phyloP scores from a whole-genome alignment of 2,888 invertebrate genomes.

The Invenusta paracnida region DNA sequence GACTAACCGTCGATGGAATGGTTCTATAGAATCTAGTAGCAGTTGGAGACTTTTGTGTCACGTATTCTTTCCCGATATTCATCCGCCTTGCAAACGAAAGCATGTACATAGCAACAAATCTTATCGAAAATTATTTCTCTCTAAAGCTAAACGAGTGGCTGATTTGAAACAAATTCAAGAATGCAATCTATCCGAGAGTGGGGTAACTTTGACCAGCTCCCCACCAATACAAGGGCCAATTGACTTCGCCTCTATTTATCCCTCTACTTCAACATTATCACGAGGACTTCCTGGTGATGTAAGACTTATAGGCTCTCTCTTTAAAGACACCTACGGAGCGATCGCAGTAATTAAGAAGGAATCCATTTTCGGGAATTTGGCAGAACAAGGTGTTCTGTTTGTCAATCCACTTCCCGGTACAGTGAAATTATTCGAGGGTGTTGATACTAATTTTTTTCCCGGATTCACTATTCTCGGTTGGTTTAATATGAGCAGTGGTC shows the following conservation, averaged over 20 bases:
- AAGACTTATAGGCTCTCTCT: not conserved
- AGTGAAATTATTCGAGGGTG: not conserved
- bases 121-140: not conserved
- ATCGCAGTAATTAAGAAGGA: not conserved
- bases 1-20: not conserved
- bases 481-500: constrained; percentile 10
- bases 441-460: not conserved
- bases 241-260: not conserved
- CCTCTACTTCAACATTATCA: no score
- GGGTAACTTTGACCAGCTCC: not conserved
- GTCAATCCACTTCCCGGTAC: not conserved
- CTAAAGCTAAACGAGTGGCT: not conserved
- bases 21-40: not conserved
- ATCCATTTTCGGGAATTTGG: not conserved
- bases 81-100: not conserved
- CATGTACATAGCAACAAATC: not conserved
- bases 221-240: no score
- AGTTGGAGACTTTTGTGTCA: not conserved
- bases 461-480: not conserved
- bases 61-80: not conserved
- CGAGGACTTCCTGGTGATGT: not conserved
- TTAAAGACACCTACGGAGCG: not conserved
- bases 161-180: not conserved
- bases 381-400: not conserved
- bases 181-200: not conserved